These are phyloP conservation scores for Streptopelia turtur DNA, from an alignment of 2,797 vertebrate species.

Conservation along the genomic window DNA sequence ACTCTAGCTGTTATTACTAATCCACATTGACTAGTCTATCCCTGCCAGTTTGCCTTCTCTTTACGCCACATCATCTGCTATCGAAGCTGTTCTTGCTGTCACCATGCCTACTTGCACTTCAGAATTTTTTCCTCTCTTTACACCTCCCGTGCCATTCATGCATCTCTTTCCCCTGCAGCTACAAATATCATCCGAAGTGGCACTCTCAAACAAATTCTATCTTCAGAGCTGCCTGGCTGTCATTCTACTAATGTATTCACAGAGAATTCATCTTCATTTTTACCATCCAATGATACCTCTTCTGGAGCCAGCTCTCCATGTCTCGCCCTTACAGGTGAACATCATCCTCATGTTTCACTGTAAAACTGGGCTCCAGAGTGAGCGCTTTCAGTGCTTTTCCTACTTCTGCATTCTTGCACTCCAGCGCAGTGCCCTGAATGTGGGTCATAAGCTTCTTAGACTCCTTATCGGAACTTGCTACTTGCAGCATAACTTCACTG, in stretches of 20 bases:
- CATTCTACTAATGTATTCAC: background rate
- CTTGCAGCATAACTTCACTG: background rate
- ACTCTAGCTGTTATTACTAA: background rate
- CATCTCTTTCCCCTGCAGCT: constrained; percentile 1
- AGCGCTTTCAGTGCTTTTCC: background rate
- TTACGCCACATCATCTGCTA: background rate
- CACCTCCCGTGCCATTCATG: background rate
- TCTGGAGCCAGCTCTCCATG: background rate
- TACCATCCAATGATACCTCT: background rate
- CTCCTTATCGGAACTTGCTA: background rate
- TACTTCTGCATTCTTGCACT: background rate
- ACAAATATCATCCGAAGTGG: background rate
- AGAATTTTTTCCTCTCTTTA: background rate
- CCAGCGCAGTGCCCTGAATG: background rate
- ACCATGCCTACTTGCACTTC: background rate
- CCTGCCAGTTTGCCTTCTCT: background rate
- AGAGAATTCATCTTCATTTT: background rate
- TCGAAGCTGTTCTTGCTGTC: background rate
- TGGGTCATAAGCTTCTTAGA: background rate
- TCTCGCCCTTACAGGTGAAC: background rate
- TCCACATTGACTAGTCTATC: background rate
- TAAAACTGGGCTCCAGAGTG: background rate
- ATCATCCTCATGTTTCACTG: background rate
- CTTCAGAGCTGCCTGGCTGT: background rate
- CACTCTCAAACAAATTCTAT: background rate